These are phyloP conservation scores for Varecia variegata DNA, from an alignment of 2,797 vertebrate species.

Conservation along the genomic window DNA sequence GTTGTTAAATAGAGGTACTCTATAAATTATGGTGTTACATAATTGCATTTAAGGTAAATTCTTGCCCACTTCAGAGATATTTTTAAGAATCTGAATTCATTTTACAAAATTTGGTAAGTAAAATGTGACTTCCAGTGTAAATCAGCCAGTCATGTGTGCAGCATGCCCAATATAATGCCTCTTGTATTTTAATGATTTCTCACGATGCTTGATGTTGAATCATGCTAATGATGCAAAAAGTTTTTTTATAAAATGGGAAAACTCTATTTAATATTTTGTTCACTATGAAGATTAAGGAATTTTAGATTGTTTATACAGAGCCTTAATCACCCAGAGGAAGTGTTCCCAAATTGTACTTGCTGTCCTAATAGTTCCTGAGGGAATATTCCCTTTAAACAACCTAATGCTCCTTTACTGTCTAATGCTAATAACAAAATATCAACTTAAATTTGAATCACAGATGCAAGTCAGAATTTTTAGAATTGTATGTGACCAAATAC, in stretches of 20 bases:
- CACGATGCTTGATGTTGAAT: not conserved
- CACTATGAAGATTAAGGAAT: not conserved
- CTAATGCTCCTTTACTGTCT: not conserved
- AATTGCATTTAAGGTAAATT: not conserved
- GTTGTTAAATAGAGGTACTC: not conserved
- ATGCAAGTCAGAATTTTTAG: not conserved
- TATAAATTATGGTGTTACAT: not conserved
- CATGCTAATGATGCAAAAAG: not conserved
- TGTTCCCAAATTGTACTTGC: not conserved
- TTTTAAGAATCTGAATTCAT: slow-evolving; percentile 26
- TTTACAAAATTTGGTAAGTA: not conserved
- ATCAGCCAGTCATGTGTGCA: not conserved
- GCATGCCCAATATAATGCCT: not conserved
- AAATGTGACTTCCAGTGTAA: not conserved
- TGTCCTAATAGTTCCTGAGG: not conserved
- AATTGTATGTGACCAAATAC: not conserved
- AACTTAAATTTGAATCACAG: slow-evolving; percentile 2
- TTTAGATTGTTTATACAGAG: not conserved
- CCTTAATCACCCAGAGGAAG: not conserved
- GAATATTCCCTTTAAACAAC: not conserved
- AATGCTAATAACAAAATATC: not conserved
- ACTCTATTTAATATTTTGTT: not conserved
- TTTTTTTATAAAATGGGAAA: not conserved
- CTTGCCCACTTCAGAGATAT: slow-evolving; percentile 17
- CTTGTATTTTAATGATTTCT: not conserved